Evolutionary conservation across 2,888 invertebrate species (phyloP), one percentile per base, ranked within the genome.

Genomic region (Meteorus cinctellus): DNA sequence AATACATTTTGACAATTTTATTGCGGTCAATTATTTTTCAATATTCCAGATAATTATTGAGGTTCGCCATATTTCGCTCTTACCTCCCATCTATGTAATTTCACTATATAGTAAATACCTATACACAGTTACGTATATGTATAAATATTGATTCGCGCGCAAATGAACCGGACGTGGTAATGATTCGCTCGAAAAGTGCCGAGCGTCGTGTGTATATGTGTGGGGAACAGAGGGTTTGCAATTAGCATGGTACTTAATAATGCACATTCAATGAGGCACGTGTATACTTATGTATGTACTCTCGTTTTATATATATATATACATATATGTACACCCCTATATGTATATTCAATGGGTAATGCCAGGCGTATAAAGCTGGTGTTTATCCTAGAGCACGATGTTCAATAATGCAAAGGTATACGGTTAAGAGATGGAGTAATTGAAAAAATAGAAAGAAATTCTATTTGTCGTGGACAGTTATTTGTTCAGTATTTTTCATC

Each of bases 171-270:
- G 65, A 76, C 77, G 77, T 72, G 75, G 77, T 77, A 81, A 79
- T 79, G 76, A 72, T 45, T 78, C 73, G 73, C 74, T 75, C 69
- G 75, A 76, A 77, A 76, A 78, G 76, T 76, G 79, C 74, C 75
- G 76, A 77, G 78, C 72, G 3, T 2, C n/a, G 48, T 48, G 48
- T 48, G n/a, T n/a, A 0, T 78, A 51, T 72, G 62, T 48, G 48
- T 73, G 76, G 34, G 60, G 74, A 77, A 76, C 79, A 82, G 78
- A 84, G 83, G 79, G 82, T 82, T 82, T 84, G 84, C 84, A 85
- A 85, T 86, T 85, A 85, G 85, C 83, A 83, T 82, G 83, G 83
- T 82, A 82, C 83, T 85, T 84, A 85, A 84, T 85, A 84, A 85
- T 85, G 83, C 84, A 84, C 83, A 84, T 83, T 83, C 84, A 84